Conservation (phyloP, 2,797 vertebrate species). For the Synaphobranchus kaupii region DNA sequence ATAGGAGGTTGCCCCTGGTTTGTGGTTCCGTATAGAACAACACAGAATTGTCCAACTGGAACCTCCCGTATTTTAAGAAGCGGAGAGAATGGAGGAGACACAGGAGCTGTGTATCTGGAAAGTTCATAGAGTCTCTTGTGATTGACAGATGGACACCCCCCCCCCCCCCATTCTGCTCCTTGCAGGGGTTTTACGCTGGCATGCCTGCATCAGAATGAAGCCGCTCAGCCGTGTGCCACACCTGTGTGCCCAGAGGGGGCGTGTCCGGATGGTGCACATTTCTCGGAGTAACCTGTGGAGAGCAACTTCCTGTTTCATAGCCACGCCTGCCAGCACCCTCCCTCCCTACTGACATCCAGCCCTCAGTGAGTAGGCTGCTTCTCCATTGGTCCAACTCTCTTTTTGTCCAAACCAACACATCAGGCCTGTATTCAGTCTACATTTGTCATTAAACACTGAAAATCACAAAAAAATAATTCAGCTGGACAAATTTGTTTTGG, state of each 20-base stretch:
- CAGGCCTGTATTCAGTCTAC: not conserved
- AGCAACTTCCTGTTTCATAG: conserved; percentile 51
- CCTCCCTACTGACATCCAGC: conserved; percentile 66
- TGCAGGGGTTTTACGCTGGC: conserved; percentile 50
- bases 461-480: not conserved
- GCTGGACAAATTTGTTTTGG: not conserved
- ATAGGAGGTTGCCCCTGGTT: not conserved
- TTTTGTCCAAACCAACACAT: not conserved
- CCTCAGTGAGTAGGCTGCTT: conserved; percentile 40
- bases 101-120: not conserved
- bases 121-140: not conserved
- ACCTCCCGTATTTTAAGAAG: not conserved
- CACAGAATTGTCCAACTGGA: not conserved
- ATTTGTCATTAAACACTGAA: not conserved
- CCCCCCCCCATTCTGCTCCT: conserved; percentile 32
- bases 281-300: conserved; percentile 60
- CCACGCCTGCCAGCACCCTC: conserved; percentile 47
- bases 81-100: not conserved
- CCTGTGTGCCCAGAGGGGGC: conserved; percentile 66
- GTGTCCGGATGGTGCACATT: conserved; percentile 62
- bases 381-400: not conserved
- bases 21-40: not conserved
- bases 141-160: not conserved
- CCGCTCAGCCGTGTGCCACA: conserved; percentile 51
- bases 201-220: conserved; percentile 72